A percentile compares a stretch with the other conserved stretches of the same genome.
phyloP scores from a whole-genome alignment of 2,797 vertebrate genomes.

The Pseudocheirus occidentalis region DNA sequence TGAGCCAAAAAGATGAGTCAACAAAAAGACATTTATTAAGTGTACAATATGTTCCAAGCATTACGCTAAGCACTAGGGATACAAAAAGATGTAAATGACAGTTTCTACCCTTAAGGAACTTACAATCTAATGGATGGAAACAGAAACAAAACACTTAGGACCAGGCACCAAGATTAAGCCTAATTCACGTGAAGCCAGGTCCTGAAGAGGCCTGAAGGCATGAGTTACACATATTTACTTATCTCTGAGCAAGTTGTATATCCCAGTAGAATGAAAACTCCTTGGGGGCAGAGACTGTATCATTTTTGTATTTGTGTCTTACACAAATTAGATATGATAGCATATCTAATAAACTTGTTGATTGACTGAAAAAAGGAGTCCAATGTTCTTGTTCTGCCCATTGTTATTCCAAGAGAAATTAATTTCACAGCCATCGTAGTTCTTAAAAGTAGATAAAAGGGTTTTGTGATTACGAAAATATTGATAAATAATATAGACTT shows the following conservation, averaged over 20 bases:
- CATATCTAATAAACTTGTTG: neutral
- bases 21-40: no score
- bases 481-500: neutral
- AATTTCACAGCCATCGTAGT: neutral
- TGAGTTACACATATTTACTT: neutral
- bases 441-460: neutral
- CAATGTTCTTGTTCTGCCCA: constrained; percentile 7
- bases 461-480: neutral
- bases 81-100: no score
- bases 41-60: no score
- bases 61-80: no score
- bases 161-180: neutral
- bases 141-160: no score
- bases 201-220: no score
- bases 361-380: neutral
- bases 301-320: neutral
- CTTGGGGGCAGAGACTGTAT: no score
- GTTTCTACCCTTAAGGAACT: no score
- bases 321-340: no score
- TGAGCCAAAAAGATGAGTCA: no score
- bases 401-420: constrained; percentile 32
- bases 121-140: no score
- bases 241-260: neutral
- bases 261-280: neutral
- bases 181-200: neutral